Conservation (phyloP, 1,140 invertebrate species). For the Epicauta chinensis region DNA sequence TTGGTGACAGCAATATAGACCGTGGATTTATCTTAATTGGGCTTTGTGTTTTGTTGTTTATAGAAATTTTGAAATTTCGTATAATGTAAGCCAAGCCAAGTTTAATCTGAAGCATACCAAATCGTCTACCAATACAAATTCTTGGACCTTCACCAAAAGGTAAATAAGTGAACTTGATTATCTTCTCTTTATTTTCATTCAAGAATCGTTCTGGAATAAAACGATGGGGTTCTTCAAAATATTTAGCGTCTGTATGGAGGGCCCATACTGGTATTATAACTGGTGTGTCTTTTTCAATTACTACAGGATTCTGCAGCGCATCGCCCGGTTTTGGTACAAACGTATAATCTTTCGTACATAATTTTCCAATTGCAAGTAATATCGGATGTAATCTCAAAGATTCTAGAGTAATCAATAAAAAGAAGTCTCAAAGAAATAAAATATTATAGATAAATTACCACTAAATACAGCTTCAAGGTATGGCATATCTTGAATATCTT, state of each 20-base stretch:
- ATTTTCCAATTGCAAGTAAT: conserved; percentile 35
- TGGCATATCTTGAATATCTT: conserved; percentile 41
- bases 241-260: conserved; percentile 47
- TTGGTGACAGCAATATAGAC: conserved; percentile 19
- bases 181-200: no score
- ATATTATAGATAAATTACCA: no score
- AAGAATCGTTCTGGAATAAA: no score
- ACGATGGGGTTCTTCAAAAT: conserved; percentile 49
- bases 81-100: conserved; percentile 40
- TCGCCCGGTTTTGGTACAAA: conserved; percentile 28
- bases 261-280: conserved; percentile 52
- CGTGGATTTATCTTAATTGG: conserved; percentile 7
- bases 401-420: no score
- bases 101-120: conserved; percentile 32
- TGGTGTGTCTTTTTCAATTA: conserved; percentile 44
- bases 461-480: conserved; percentile 47
- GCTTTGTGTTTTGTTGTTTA: no score
- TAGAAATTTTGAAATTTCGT: conserved; percentile 39
- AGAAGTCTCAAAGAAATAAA: no score
- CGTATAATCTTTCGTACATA: conserved; percentile 16
- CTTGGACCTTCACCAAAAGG: no score
- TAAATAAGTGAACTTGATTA: no score
- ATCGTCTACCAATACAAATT: conserved; percentile 39
- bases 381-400: conserved; percentile 44
- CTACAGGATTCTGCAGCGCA: conserved; percentile 23